These are phyloP conservation scores for Drosophila anomalipes DNA, from an alignment of 2,888 invertebrate species.

Conservation along the genomic window DNA sequence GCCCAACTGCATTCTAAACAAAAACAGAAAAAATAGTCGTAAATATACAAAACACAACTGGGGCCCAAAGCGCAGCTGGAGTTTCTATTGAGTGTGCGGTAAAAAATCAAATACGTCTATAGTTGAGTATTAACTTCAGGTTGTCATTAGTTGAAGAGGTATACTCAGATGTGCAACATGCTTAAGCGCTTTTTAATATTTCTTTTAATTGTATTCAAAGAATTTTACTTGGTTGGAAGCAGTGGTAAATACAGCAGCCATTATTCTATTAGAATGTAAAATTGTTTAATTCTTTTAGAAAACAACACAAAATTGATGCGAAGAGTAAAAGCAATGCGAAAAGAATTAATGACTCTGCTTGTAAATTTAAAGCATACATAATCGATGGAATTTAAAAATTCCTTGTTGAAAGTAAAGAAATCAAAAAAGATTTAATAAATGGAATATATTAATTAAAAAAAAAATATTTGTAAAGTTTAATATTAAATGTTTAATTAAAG, in stretches of 20 bases:
- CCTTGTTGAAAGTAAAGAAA: not conserved
- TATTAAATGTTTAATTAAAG: not conserved
- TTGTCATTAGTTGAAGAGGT: not conserved
- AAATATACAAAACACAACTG: slow-evolving; percentile 7
- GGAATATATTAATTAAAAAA: not conserved
- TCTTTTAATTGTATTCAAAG: slow-evolving; percentile 2
- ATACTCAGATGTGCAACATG: slow-evolving; percentile 21
- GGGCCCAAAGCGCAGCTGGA: not conserved
- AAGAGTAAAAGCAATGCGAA: slow-evolving; percentile 1
- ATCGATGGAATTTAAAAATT: not conserved
- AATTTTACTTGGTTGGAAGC: not conserved
- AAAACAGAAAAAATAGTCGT: not conserved
- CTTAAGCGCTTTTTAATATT: not conserved
- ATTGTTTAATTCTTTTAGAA: not conserved
- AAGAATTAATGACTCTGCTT: slow-evolving; percentile 7
- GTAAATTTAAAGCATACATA: not conserved
- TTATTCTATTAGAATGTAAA: not conserved
- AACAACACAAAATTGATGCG: not conserved
- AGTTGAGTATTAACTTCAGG: not conserved
- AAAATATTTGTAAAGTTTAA: not conserved
- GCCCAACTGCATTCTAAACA: not conserved
- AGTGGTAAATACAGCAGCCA: not conserved
- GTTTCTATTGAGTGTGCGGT: not conserved
- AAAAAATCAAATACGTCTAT: not conserved
- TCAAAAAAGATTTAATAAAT: not conserved